phyloP scores from a whole-genome alignment of 2,888 invertebrate genomes.

The Pristionchus fissidentatus region DNA sequence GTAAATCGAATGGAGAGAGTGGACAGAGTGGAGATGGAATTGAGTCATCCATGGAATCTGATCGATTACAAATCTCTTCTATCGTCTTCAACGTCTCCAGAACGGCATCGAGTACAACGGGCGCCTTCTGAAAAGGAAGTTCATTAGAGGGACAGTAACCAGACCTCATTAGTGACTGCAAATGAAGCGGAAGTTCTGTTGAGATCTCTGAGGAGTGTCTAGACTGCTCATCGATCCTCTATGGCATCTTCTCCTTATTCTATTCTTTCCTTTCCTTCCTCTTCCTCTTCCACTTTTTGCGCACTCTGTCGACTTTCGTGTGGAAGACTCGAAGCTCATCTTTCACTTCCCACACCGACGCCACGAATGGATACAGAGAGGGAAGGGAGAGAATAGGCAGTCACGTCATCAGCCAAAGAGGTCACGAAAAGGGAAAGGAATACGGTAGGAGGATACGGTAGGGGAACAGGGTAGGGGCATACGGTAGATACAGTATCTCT shows the following conservation, averaged over 20 bases:
- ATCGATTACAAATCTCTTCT: slow-evolving; percentile 65
- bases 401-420: background rate
- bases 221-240: background rate
- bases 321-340: slow-evolving; percentile 34
- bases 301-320: slow-evolving; percentile 12
- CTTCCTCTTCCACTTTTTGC: slow-evolving; percentile 10
- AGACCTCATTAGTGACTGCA: background rate
- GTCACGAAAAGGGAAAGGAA: background rate
- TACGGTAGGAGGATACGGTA: background rate
- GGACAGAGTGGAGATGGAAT: slow-evolving; percentile 50
- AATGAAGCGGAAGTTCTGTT: background rate
- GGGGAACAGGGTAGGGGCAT: background rate
- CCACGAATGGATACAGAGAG: background rate
- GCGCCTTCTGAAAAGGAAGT: slow-evolving; percentile 19
- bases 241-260: slow-evolving; percentile 6
- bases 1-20: slow-evolving; percentile 51
- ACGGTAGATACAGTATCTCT: background rate
- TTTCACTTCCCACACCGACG: slow-evolving; percentile 30
- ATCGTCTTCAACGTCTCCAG: slow-evolving; percentile 69
- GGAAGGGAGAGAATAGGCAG: background rate
- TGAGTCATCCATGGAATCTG: slow-evolving; percentile 54
- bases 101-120: slow-evolving; percentile 55
- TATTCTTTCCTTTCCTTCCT: slow-evolving; percentile 1
- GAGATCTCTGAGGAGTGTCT: no score
- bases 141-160: background rate